Conservation (phyloP, 2,888 invertebrate species). For the Ochropacha duplaris region DNA sequence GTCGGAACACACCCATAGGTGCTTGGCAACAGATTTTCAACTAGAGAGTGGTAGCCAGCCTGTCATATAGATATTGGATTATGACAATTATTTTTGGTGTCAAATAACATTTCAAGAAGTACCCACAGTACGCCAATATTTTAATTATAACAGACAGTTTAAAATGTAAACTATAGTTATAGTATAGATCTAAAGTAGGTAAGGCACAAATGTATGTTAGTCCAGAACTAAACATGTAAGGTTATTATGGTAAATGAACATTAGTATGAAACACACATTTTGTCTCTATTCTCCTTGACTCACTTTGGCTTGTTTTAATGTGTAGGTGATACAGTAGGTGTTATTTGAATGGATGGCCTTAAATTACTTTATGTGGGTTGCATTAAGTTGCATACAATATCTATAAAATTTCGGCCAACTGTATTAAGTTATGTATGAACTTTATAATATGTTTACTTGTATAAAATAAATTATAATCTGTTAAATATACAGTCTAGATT, state of each 20-base stretch:
- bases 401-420: neutral
- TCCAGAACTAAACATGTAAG: neutral
- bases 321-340: conserved; percentile 43
- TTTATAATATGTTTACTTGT: neutral
- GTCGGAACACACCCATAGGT: too few relatives aligned
- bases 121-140: too few relatives aligned
- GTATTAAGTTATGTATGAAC: neutral
- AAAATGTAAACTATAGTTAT: too few relatives aligned
- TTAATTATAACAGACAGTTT: too few relatives aligned
- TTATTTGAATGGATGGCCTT: conserved; percentile 29
- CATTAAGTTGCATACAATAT: neutral
- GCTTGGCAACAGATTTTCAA: too few relatives aligned
- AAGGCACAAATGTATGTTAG: neutral
- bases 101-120: too few relatives aligned
- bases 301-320: conserved; percentile 15
- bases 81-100: neutral
- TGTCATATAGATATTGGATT: too few relatives aligned
- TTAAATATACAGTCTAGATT: neutral
- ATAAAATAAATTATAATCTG: neutral
- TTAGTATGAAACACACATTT: conserved; percentile 7
- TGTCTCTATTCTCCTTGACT: conserved; percentile 29
- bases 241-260: neutral
- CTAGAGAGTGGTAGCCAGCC: too few relatives aligned
- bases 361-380: conserved; percentile 5
- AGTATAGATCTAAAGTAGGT: too few relatives aligned